Conservation (phyloP, 2,797 vertebrate genomes). For the Benthosema pterotum region DNA sequence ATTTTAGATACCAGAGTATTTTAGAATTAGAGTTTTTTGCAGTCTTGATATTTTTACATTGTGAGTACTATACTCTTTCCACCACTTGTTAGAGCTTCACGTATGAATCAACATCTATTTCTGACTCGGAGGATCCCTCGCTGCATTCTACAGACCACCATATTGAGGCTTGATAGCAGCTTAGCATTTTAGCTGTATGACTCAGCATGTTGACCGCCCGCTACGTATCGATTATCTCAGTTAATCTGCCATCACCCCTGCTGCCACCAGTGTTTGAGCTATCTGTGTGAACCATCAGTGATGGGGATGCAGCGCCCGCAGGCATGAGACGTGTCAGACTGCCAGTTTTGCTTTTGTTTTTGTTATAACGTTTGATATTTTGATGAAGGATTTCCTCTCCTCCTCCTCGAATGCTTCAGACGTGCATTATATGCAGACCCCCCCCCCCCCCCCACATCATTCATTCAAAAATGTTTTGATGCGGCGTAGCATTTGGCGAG, state of each 20-base stretch:
- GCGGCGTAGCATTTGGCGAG: conserved; percentile 26
- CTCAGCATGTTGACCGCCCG: conserved; percentile 15
- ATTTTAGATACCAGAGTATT: too few species aligned
- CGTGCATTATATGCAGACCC: conserved; percentile 27
- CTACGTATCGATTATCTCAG: not conserved
- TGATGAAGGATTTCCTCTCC: not conserved
- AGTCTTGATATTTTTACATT: too few species aligned
- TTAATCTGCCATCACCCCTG: not conserved
- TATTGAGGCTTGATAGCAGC: conserved; percentile 25
- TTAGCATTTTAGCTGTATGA: conserved; percentile 26
- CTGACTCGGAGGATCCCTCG: not conserved
- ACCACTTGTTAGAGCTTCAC: not conserved
- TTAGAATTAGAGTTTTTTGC: too few species aligned
- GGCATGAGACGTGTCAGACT: not conserved
- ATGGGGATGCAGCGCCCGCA: not conserved
- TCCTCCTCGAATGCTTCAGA: conserved; percentile 7
- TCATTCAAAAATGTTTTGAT: conserved; percentile 22
- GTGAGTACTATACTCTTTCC: too few species aligned
- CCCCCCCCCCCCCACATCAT: not conserved
- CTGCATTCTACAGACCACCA: not conserved
- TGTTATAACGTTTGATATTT: conserved; percentile 17
- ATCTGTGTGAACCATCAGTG: not conserved
- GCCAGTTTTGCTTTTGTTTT: conserved; percentile 12
- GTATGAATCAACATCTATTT: too few species aligned
- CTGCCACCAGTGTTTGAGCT: not conserved